phyloP scores from a whole-genome alignment of 2,797 vertebrate species.

The Apodemus agrarius region DNA sequence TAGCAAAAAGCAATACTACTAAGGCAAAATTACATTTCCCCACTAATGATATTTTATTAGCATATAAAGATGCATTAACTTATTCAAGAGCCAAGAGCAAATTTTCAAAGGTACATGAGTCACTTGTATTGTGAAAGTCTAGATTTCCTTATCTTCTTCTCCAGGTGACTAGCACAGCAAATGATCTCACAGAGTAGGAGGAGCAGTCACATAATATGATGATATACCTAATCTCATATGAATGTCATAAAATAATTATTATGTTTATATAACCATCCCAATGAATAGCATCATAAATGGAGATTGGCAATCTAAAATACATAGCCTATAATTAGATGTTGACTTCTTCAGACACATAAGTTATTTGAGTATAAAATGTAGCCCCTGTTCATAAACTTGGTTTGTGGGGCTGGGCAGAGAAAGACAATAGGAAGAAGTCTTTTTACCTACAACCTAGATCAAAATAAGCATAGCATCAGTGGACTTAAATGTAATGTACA shows the following conservation, averaged over 20 bases:
- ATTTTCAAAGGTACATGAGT: background rate
- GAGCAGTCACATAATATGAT: background rate
- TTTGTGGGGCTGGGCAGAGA: background rate
- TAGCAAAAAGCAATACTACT: background rate
- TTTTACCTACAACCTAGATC: background rate
- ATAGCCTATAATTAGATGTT: background rate
- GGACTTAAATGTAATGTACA: background rate
- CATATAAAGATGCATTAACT: background rate
- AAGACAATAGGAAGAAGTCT: background rate
- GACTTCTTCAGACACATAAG: background rate
- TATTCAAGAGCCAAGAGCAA: background rate
- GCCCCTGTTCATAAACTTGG: background rate
- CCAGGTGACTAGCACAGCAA: background rate
- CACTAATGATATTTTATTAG: background rate
- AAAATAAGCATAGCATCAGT: background rate
- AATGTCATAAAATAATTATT: constrained; percentile 2
- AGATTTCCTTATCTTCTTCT: background rate
- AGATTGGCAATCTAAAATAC: background rate
- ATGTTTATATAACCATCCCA: background rate
- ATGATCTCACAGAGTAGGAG: background rate
- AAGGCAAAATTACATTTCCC: background rate
- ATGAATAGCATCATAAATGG: background rate
- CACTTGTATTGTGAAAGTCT: background rate
- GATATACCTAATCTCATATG: background rate
- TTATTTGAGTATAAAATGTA: constrained; percentile 19